phyloP scores from a whole-genome alignment of 30 jellyfish, hydroid and myxozoan species.

The Turritopsis dohrnii region DNA sequence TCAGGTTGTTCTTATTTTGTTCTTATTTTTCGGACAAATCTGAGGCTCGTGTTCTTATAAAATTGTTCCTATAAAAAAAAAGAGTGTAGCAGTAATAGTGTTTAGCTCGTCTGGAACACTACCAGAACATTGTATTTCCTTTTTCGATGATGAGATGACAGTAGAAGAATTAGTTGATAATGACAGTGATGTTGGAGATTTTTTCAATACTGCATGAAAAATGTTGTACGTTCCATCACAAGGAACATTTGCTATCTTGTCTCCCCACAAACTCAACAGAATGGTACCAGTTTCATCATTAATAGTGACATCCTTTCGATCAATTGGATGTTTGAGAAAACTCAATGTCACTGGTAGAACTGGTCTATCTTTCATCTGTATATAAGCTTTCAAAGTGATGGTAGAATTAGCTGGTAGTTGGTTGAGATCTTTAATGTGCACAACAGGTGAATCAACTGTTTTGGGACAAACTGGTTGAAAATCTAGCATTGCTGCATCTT shows the following conservation, averaged over 20 bases:
- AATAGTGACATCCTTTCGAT: conserved; percentile 3
- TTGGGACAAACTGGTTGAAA: neutral
- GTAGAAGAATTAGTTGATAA: conserved; percentile 1
- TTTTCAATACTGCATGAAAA: neutral
- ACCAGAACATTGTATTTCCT: neutral
- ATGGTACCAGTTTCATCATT: conserved; percentile 1
- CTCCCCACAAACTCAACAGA: neutral
- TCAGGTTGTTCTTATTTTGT: no score
- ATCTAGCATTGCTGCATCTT: neutral
- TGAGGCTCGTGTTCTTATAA: no score
- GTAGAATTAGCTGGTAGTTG: neutral
- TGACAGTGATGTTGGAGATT: neutral
- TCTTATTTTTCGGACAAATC: no score
- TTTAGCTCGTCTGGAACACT: neutral
- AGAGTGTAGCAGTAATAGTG: neutral
- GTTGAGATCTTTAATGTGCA: neutral
- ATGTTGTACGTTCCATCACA: neutral
- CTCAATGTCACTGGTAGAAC: neutral
- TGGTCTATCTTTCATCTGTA: neutral
- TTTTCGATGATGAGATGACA: neutral
- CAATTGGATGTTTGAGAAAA: neutral
- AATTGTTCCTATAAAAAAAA: no score
- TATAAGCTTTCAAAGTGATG: neutral
- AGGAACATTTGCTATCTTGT: neutral
- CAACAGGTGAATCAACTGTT: neutral